Percentiles rank a stretch among this genome's conserved stretches.
phyloP scores from a whole-genome alignment of 2,888 invertebrate genomes.

The Rhagophthalmus giganteus region DNA sequence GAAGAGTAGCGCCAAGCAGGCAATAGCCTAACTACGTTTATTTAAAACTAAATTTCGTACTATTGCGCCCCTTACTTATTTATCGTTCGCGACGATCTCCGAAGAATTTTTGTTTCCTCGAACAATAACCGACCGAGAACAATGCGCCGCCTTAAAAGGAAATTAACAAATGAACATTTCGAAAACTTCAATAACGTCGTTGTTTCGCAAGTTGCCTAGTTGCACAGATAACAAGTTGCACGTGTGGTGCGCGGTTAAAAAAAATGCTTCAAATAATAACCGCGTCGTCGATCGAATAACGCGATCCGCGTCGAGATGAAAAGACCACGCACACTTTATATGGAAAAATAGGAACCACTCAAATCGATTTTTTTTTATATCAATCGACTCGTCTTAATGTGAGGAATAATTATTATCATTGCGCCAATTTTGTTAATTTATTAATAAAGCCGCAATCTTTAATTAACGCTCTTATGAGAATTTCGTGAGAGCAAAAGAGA shows the following conservation, averaged over 20 bases:
- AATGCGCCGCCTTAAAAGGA: constrained; percentile 23
- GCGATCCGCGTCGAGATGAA: too few species aligned
- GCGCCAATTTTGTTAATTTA: too few species aligned
- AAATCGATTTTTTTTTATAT: too few species aligned
- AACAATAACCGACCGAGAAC: constrained; percentile 22
- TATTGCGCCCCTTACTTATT: constrained; percentile 45
- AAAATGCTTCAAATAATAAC: background rate
- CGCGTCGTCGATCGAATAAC: too few species aligned
- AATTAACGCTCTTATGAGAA: too few species aligned
- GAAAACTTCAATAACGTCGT: constrained; percentile 26
- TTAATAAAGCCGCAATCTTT: too few species aligned
- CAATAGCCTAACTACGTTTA: constrained; percentile 48
- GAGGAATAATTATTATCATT: too few species aligned
- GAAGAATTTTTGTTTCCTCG: constrained; percentile 16
- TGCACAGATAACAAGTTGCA: constrained; percentile 10
- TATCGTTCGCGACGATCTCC: constrained; percentile 37
- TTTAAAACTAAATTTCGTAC: constrained; percentile 48
- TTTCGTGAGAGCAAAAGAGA: too few species aligned
- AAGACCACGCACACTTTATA: too few species aligned
- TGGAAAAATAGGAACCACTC: too few species aligned
- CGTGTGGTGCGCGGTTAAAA: background rate
- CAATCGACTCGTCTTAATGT: too few species aligned
- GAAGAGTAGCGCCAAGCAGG: constrained; percentile 40
- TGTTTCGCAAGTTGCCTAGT: constrained; percentile 18
- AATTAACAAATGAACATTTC: constrained; percentile 24